Evolutionary conservation across 2,113 vertebrate genomes (phyloP), one percentile per base, ranked within the genome.

Genomic region (Bubo bubo): DNA sequence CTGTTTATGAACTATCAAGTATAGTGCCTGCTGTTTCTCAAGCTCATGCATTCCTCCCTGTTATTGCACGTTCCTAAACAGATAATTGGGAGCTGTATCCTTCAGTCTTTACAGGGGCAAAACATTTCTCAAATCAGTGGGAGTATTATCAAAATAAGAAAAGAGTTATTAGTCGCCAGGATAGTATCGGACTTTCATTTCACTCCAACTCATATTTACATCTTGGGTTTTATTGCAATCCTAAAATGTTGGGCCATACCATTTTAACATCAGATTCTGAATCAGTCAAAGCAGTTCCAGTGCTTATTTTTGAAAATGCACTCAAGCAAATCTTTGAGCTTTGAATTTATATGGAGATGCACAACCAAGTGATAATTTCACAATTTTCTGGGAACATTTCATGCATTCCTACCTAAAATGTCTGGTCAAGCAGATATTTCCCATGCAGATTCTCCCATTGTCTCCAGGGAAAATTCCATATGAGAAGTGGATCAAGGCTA

Each of bases 401-500:
- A 60, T 94, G 79, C 71, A 58, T 83, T 79, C 94, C 62, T 74
- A 56, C 67, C 45, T 92, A 43, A 83, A 92, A 79, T 32, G 59
- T 77, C 81, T 93, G 63, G 79, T 90, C 58, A 88, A 79, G 74
- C 50, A 95, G 87, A 76, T 89, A 86, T 82, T 95, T 96, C 91
- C 64, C 66, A 88, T 94, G 68, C 32, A 63, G 66, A 79, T 86
- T 87, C 67, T 86, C 26, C n/a, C 62, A 85, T 97, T 95, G 73
- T 95, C 75, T 89, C 81, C 50, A 49, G 21, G 84, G 79, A 86
- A 95, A 97, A 95, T 93, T 84, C 87, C 74, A 21, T 91, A 94
- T 50, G 84, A 96, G 77, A 93, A 93, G 64, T 91, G 91, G 64
- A 87, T 95, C 86, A 94, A 60, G 71, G 89, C 86, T 96, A 96